Evolutionary conservation across 2,113 vertebrate species (phyloP), one percentile per base, ranked within the genome.

Genomic region (Uropsilus gracilis): DNA sequence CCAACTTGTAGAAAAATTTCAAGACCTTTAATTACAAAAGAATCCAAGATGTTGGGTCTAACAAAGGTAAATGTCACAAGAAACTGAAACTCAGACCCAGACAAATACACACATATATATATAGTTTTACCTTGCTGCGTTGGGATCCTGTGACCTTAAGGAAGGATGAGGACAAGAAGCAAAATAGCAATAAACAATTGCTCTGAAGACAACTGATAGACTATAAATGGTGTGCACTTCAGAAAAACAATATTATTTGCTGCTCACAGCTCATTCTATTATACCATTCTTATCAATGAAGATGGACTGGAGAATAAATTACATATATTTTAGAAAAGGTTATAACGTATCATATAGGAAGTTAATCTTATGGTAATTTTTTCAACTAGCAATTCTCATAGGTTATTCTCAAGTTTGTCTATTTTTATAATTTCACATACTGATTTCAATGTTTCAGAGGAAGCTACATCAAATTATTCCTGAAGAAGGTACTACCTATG

Each of bases 121-220:
- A 96, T 97, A 97, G 95, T 95, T 98, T 98, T 98, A 98, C 98
- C 98, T 98, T 98, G 98, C 98, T 98, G 97, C 98, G 98, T 86
- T 98, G 98, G 87, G 98, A 98, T 98, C 98, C 98, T 98, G 98
- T 98, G 98, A 98, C 98, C 98, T 98, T 98, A 98, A 98, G 98
- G 98, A 98, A 98, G 97, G 96, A 96, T 97, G 98, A 98, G 98
- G 98, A 98, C 97, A 98, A 98, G 98, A 98, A 98, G 98, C 96
- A 80, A 98, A 98, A 98, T 94, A 97, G 96, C 96, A 98, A 98
- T 98, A 98, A 98, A 98, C 98, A 98, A 96, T 82, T 95, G 98
- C 98, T 98, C 96, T 82, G 93, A 92, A 98, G 97, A 98, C 94
- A 94, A 93, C 69, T 89, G 95, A 97, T 77, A 97, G 97, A 97